Conservation (phyloP, 2,888 invertebrate species). For the Ctenicera cuprea region DNA sequence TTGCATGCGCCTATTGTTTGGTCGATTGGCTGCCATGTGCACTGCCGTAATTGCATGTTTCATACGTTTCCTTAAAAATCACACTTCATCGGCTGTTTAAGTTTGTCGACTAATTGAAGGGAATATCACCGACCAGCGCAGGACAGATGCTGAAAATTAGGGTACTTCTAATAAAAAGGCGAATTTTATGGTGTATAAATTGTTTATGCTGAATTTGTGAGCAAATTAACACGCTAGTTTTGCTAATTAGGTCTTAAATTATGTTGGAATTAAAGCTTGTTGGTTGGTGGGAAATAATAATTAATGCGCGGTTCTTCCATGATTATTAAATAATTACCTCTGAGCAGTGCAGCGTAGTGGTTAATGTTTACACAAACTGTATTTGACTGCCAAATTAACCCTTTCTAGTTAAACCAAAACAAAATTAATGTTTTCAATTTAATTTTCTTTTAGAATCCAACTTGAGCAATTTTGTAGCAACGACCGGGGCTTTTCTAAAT, state of each 20-base stretch:
- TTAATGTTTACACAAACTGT: too few relatives aligned
- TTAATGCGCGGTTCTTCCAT: not conserved
- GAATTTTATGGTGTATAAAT: not conserved
- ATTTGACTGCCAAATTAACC: too few relatives aligned
- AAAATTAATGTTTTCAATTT: too few relatives aligned
- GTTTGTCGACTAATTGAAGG: constrained; percentile 32
- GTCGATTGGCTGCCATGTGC: constrained; percentile 38
- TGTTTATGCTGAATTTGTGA: not conserved
- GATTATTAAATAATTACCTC: too few relatives aligned
- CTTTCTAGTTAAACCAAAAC: too few relatives aligned
- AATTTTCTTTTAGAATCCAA: not conserved
- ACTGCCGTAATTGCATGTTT: constrained; percentile 31
- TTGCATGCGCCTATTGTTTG: constrained; percentile 31
- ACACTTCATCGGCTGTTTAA: constrained; percentile 36
- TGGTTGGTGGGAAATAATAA: not conserved
- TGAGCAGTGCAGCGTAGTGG: too few relatives aligned
- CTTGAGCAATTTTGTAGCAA: not conserved
- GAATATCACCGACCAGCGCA: constrained; percentile 16
- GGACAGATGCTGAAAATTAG: constrained; percentile 19
- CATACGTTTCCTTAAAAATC: constrained; percentile 34
- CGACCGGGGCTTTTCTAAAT: not conserved
- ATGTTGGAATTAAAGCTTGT: too few relatives aligned
- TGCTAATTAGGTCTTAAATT: constrained; percentile 1
- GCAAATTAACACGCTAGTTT: constrained; percentile 8
- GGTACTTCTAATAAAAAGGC: not conserved